Evolutionary conservation across 2,113 vertebrate genomes (phyloP).

Genomic region (Gallinago undulata): DNA sequence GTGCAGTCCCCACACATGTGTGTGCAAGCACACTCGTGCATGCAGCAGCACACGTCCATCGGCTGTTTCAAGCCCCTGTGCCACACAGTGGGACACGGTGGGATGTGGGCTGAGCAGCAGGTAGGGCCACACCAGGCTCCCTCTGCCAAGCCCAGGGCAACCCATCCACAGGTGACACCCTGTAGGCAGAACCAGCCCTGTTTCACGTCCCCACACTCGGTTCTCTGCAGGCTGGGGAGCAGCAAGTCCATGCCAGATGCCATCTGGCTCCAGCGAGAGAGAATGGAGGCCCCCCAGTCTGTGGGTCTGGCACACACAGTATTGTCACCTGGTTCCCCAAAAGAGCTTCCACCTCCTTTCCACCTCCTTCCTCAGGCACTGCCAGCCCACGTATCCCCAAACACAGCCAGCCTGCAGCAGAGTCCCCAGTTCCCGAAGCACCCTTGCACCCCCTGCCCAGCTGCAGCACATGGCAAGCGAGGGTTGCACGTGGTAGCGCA

Average conservation of each 20-base stretch:
- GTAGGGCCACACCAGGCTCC: neutral
- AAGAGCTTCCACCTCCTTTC: neutral
- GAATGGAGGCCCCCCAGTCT: neutral
- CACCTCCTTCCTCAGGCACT: neutral
- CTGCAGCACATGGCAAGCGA: neutral
- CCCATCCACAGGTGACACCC: accelerated
- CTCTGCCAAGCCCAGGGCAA: neutral
- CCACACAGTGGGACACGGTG: accelerated
- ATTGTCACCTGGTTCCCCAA: neutral
- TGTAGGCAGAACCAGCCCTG: neutral
- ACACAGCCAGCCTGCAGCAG: neutral
- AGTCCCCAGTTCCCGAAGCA: neutral
- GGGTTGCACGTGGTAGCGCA: accelerated
- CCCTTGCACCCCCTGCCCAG: neutral
- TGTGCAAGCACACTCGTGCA: accelerated
- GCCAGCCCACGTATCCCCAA: neutral
- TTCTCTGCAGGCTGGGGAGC: neutral
- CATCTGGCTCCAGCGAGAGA: neutral
- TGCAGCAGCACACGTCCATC: neutral
- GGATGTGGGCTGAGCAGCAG: neutral
- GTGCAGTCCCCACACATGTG: neutral
- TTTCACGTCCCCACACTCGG: neutral
- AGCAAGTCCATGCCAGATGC: neutral
- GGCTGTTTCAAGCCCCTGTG: neutral
- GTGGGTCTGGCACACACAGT: neutral